Percentiles rank a stretch among this genome's conserved stretches.
Conservation (phyloP, 2,113 vertebrate genomes). For the Chelonoidis abingdonii region DNA sequence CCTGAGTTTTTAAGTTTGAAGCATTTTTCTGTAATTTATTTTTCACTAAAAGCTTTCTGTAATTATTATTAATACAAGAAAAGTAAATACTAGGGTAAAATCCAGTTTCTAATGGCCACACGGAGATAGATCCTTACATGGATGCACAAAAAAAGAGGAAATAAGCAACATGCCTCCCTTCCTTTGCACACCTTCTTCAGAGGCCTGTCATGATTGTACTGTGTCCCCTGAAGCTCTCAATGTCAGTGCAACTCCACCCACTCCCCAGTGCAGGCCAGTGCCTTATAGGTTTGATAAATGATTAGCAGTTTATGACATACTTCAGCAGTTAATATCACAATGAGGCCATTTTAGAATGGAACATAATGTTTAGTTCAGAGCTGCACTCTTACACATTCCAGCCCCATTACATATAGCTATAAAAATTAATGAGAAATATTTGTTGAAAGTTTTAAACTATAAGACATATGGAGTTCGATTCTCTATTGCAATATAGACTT, state of each 20-base stretch:
- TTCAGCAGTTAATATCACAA: background rate
- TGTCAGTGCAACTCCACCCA: rapidly evolving
- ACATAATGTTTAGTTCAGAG: background rate
- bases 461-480: background rate
- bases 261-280: background rate
- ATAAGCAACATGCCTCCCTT: rapidly evolving
- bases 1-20: background rate
- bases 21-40: background rate
- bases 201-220: background rate
- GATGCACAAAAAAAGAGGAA: background rate
- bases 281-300: background rate
- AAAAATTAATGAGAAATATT: background rate
- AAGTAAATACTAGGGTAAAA: background rate
- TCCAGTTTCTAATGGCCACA: background rate
- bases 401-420: background rate
- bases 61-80: background rate
- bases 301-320: background rate
- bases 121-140: background rate
- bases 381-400: background rate
- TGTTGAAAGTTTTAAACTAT: background rate
- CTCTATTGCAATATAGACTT: background rate
- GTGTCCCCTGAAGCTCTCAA: background rate
- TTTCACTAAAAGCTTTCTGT: background rate
- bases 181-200: background rate
- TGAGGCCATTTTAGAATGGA: background rate